Conservation (phyloP, 2,113 vertebrate genomes). For the Petrocephalus zakoni region DNA sequence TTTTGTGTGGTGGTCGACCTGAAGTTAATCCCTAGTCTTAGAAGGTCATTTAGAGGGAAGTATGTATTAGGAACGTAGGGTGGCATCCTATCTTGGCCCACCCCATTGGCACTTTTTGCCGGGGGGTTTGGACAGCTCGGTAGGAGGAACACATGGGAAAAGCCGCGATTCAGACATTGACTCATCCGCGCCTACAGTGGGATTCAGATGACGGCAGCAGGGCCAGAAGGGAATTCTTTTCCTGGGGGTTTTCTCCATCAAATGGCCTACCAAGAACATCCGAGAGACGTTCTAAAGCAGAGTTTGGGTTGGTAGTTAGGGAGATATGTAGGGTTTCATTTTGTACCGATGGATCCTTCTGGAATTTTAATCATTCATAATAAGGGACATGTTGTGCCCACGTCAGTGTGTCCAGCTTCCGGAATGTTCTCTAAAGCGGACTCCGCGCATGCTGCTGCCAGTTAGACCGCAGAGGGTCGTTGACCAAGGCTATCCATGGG, state of each 20-base stretch:
- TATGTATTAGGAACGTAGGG: background rate
- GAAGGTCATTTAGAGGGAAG: background rate
- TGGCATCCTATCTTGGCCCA: background rate
- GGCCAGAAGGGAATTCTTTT: background rate
- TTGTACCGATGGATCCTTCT: background rate
- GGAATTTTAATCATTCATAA: background rate
- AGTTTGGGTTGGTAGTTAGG: background rate
- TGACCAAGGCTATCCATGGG: background rate
- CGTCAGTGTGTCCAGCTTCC: background rate
- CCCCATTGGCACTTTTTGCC: background rate
- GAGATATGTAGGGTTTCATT: background rate
- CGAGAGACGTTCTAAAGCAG: background rate
- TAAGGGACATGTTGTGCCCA: background rate
- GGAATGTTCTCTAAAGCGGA: background rate
- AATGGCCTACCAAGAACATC: background rate
- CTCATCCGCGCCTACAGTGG: background rate
- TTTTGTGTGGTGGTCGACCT: background rate
- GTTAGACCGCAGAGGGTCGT: background rate
- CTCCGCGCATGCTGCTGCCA: background rate
- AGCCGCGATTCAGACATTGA: background rate
- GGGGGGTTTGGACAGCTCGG: background rate
- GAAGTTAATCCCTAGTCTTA: background rate
- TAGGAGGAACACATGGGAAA: background rate
- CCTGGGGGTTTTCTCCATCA: background rate
- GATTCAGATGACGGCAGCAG: background rate